phyloP scores from a whole-genome alignment of 2,797 vertebrate species.

The Mormyrops boulengeri region DNA sequence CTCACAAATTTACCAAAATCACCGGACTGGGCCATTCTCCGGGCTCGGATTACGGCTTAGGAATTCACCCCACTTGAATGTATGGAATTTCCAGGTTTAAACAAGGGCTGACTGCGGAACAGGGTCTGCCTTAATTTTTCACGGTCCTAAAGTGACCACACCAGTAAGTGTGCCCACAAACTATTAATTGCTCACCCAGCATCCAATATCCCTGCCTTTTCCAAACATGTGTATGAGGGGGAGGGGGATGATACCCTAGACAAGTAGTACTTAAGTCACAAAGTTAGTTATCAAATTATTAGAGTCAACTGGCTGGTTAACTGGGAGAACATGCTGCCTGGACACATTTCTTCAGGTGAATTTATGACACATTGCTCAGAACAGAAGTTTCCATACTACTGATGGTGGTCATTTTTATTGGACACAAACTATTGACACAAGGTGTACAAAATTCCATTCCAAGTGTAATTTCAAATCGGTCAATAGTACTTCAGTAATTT shows the following conservation, averaged over 20 bases:
- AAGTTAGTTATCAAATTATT: neutral
- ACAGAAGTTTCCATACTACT: neutral
- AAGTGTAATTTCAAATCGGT: neutral
- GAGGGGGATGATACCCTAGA: neutral
- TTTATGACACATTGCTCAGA: neutral
- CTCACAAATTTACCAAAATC: neutral
- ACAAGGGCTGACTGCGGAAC: neutral
- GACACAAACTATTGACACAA: neutral
- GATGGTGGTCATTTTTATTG: neutral
- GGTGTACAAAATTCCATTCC: neutral
- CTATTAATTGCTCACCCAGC: neutral
- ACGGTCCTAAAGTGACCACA: neutral
- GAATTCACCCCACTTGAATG: neutral
- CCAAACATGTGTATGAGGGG: neutral
- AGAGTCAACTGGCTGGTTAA: neutral
- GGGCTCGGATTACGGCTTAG: neutral
- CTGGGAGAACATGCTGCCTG: neutral
- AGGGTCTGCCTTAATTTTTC: neutral
- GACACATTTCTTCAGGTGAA: neutral
- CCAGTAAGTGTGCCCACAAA: neutral
- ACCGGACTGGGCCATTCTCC: neutral
- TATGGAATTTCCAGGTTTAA: conserved; percentile 6
- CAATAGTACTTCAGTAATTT: neutral
- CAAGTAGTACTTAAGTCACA: neutral
- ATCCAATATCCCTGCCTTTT: neutral